A percentile compares a stretch with the other conserved stretches of the same genome.
Evolutionary conservation across 2,797 vertebrate species (phyloP).

Genomic region (Danio kyathit): DNA sequence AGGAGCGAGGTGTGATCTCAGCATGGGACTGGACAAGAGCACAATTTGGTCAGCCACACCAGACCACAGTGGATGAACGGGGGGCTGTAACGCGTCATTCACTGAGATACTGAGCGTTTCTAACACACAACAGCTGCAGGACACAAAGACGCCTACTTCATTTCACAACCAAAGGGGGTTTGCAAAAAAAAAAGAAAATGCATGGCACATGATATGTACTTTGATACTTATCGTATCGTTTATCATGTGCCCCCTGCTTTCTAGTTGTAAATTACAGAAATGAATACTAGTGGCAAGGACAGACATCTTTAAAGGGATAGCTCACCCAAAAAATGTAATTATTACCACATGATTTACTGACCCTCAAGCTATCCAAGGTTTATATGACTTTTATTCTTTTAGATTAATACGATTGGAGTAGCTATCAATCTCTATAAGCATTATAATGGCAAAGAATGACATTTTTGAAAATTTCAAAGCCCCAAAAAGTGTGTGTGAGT

Average conservation of each 20-base stretch:
- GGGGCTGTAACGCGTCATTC: slow-evolving; percentile 32
- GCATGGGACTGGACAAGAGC: slow-evolving; percentile 33
- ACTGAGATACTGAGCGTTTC: slow-evolving; percentile 51
- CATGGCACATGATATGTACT: slow-evolving; percentile 40
- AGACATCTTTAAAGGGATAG: too few species aligned
- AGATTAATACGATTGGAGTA: too few species aligned
- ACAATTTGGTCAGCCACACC: slow-evolving; percentile 31
- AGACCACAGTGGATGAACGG: slow-evolving; percentile 12
- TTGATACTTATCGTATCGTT: slow-evolving; percentile 44
- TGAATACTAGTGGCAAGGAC: neutral
- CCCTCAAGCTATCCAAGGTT: too few species aligned
- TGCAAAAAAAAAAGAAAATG: slow-evolving; percentile 48
- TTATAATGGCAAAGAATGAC: too few species aligned
- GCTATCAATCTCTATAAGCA: too few species aligned
- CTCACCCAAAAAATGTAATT: too few species aligned
- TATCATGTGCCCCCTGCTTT: slow-evolving; percentile 2
- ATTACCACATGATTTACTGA: too few species aligned
- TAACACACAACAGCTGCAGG: slow-evolving; percentile 68
- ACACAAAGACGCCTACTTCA: slow-evolving; percentile 55
- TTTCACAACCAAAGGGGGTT: slow-evolving; percentile 42
- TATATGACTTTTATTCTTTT: too few species aligned
- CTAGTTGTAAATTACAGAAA: neutral
- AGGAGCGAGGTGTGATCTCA: slow-evolving; percentile 56
- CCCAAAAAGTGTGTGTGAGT: too few species aligned
- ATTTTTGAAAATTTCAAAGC: too few species aligned